A percentile compares a stretch with the other conserved stretches of the same genome.
Evolutionary conservation across 2,797 vertebrate species (phyloP).

Genomic region (Crocodylus rhombifer): DNA sequence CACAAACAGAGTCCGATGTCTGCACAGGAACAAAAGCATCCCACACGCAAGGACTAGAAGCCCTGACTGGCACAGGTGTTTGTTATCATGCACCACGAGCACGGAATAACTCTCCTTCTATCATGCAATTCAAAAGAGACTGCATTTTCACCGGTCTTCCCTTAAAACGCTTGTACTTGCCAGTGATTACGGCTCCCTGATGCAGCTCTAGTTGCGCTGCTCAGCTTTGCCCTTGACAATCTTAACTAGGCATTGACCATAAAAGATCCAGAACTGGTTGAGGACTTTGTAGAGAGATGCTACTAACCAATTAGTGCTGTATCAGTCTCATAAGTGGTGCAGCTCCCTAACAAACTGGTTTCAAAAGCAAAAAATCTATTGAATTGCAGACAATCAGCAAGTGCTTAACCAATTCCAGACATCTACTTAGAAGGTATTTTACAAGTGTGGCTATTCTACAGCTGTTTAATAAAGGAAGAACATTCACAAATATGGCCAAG

Average conservation of each 20-base stretch:
- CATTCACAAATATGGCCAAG: background rate
- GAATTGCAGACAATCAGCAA: background rate
- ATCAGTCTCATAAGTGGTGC: background rate
- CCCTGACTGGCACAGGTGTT: conserved; percentile 64
- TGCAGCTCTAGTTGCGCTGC: conserved; percentile 84
- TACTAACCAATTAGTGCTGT: conserved; percentile 37
- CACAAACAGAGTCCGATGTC: background rate
- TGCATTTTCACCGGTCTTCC: conserved; percentile 77
- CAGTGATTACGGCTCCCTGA: conserved; percentile 82
- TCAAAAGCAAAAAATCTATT: conserved; percentile 2
- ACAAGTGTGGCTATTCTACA: too few species aligned
- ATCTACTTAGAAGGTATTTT: background rate
- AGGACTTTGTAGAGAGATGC: conserved; percentile 65
- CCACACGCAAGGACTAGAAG: conserved; percentile 16
- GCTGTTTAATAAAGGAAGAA: background rate
- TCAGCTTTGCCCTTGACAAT: conserved; percentile 78
- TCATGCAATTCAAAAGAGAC: conserved; percentile 80
- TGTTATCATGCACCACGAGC: conserved; percentile 53
- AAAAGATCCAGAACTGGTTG: conserved; percentile 71
- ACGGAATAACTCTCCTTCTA: conserved; percentile 69
- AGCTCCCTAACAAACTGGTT: background rate
- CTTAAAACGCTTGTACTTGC: conserved; percentile 74
- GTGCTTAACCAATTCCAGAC: background rate
- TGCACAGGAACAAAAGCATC: background rate
- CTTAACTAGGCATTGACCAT: conserved; percentile 52